phyloP scores from a whole-genome alignment of 2,113 vertebrate species.

The Cettia cetti region DNA sequence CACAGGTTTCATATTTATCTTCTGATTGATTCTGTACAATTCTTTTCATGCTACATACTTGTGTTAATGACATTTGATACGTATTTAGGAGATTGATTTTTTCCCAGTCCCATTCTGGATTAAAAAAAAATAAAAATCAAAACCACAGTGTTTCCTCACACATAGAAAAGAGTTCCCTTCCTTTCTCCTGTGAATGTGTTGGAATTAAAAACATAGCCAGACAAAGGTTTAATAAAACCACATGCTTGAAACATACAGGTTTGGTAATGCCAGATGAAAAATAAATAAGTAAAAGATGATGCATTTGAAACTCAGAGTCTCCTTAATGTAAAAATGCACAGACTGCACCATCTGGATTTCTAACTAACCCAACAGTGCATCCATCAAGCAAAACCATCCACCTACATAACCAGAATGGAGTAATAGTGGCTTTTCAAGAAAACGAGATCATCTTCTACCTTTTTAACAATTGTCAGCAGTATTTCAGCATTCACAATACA shows the following conservation, averaged over 20 bases:
- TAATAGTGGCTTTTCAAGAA: conserved; percentile 5
- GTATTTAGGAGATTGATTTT: neutral
- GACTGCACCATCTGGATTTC: neutral
- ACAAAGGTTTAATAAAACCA: neutral
- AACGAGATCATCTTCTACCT: neutral
- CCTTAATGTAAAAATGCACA: neutral
- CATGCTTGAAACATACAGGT: neutral
- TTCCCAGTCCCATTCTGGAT: neutral
- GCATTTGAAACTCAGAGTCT: neutral
- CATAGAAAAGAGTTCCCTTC: neutral
- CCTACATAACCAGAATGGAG: neutral
- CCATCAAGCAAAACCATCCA: neutral
- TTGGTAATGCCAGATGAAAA: neutral
- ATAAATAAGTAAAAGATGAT: neutral
- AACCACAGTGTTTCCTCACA: neutral
- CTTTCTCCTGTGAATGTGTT: neutral
- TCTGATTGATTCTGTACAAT: neutral
- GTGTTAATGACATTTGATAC: neutral
- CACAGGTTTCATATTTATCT: neutral
- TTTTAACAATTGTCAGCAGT: neutral
- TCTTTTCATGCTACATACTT: neutral
- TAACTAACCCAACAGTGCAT: neutral
- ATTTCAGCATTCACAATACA: neutral
- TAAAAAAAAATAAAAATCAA: neutral
- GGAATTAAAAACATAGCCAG: neutral